Conservation (phyloP, 2,797 vertebrate genomes). For the Knipowitschia caucasica region DNA sequence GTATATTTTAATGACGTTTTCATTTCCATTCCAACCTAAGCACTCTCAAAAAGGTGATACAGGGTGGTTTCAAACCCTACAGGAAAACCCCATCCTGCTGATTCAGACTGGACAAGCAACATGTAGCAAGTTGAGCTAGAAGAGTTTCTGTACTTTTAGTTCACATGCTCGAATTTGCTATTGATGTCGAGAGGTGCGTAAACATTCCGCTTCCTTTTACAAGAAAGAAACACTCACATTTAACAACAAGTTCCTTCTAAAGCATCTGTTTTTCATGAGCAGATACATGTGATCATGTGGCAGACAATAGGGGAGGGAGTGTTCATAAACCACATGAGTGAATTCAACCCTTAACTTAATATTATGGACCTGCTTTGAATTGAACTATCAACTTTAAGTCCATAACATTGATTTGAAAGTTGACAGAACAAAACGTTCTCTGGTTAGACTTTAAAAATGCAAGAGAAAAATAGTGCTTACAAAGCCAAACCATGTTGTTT, state of each 20-base stretch:
- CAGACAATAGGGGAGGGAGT: slow-evolving; percentile 25
- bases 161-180: background rate
- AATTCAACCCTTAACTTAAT: slow-evolving; percentile 33
- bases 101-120: slow-evolving; percentile 57
- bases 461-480: slow-evolving; percentile 43
- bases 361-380: no score
- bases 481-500: slow-evolving; percentile 59
- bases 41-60: slow-evolving; percentile 6
- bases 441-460: slow-evolving; percentile 38
- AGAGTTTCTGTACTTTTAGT: background rate
- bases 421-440: slow-evolving; percentile 59
- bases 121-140: slow-evolving; percentile 6
- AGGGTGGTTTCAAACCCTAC: slow-evolving; percentile 33
- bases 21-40: no score
- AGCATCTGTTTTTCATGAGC: slow-evolving; percentile 74
- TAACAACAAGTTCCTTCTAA: slow-evolving; percentile 13
- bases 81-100: slow-evolving; percentile 68
- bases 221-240: slow-evolving; percentile 40
- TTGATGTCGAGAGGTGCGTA: background rate
- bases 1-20: no score
- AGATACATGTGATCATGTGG: slow-evolving; percentile 57
- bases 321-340: slow-evolving; percentile 27
- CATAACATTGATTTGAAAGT: slow-evolving; percentile 26
- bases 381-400: background rate
- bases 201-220: slow-evolving; percentile 9